Percentiles rank a stretch among this genome's conserved stretches.
phyloP scores from a whole-genome alignment of 2,797 vertebrate species.

The Enteromius unitaeniatus region DNA sequence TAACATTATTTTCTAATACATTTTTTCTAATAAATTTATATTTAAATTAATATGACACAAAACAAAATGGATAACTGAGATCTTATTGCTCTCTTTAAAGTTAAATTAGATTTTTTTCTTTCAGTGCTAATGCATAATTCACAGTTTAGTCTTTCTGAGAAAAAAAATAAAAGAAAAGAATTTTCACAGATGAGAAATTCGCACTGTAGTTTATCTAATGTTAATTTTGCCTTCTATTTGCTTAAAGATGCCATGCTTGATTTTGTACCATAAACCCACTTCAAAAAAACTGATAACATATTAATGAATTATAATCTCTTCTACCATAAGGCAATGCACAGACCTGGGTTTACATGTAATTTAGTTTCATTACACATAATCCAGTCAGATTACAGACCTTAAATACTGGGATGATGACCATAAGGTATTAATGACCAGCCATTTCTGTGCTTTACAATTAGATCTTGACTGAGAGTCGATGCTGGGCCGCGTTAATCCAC shows the following conservation, averaged over 20 bases:
- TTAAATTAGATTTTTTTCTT: neutral
- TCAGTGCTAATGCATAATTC: neutral
- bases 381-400: neutral
- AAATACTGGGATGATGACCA: neutral
- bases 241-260: neutral
- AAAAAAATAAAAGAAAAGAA: no score
- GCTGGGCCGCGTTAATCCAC: constrained; percentile 1
- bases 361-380: constrained; percentile 14
- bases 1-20: neutral
- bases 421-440: constrained; percentile 6
- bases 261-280: neutral
- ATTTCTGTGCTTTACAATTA: constrained; percentile 17
- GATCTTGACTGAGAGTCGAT: constrained; percentile 1
- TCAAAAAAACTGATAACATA: neutral
- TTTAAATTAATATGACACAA: neutral
- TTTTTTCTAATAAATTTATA: neutral
- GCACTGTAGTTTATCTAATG: neutral
- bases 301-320: neutral
- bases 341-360: neutral
- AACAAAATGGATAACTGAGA: neutral
- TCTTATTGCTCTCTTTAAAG: no score
- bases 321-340: neutral
- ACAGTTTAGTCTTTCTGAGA: neutral
- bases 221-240: neutral
- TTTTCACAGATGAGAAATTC: neutral